A percentile compares a stretch with the other conserved stretches of the same genome.
These are phyloP conservation scores for Mythimna lalbum DNA, from an alignment of 2,888 invertebrate species.

Conservation along the genomic window DNA sequence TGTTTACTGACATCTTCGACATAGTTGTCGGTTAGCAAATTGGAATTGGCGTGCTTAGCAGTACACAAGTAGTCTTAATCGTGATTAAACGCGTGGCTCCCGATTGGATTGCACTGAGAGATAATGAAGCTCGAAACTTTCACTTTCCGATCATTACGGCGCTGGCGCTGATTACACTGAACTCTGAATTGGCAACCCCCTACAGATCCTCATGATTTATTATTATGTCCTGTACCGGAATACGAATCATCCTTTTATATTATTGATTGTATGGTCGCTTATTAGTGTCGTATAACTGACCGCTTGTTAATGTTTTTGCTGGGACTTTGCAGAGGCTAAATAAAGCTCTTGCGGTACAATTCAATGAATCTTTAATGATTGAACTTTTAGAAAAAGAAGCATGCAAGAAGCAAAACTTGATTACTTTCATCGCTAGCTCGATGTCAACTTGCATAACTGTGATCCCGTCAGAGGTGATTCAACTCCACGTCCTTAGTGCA, in stretches of 20 bases:
- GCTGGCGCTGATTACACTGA: slow-evolving; percentile 67
- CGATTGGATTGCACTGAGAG: slow-evolving; percentile 77
- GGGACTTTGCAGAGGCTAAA: slow-evolving; percentile 14
- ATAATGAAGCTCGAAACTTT: slow-evolving; percentile 85
- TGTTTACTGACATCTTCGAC: slow-evolving; percentile 49
- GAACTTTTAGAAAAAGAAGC: slow-evolving; percentile 13
- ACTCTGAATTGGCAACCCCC: slow-evolving; percentile 69
- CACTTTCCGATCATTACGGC: slow-evolving; percentile 85
- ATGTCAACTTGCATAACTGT: slow-evolving; percentile 59
- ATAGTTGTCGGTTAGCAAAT: slow-evolving; percentile 56
- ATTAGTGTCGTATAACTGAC: slow-evolving; percentile 61
- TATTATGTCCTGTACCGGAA: slow-evolving; percentile 50
- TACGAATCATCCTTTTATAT: slow-evolving; percentile 58
- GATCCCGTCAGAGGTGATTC: slow-evolving; percentile 74
- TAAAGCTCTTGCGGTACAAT: slow-evolving; percentile 15
- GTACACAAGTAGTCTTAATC: slow-evolving; percentile 75
- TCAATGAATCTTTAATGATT: slow-evolving; percentile 15
- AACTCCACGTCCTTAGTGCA: slow-evolving; percentile 81
- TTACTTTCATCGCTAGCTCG: slow-evolving; percentile 42
- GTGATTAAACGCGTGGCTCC: slow-evolving; percentile 83
- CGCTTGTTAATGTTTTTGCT: slow-evolving; percentile 50
- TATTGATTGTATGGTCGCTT: slow-evolving; percentile 61
- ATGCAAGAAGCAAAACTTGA: slow-evolving; percentile 10
- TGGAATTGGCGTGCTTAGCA: slow-evolving; percentile 68
- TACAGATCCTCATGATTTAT: slow-evolving; percentile 65